Base-by-base conservation (phyloP, 2,888 invertebrate species). In the Phengaris alcon region DNA sequence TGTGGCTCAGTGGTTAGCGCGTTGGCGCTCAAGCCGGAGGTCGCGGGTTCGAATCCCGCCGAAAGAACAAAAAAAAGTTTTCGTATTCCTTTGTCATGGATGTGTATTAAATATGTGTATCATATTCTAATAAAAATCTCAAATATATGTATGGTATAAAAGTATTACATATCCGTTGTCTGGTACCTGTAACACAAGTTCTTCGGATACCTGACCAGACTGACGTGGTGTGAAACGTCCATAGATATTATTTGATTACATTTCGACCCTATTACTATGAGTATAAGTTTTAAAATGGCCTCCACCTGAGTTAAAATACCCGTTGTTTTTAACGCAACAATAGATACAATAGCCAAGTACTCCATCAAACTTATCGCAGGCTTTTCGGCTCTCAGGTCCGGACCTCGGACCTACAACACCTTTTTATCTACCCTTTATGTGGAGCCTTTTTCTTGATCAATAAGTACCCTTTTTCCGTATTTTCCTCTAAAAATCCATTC, bases 381-480 rank as follows among this genome's bases (percentile, higher is more conserved):
- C 59, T 59, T 59, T 59, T 22, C 59, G 59, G 22, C 64, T 13
- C 35, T 44, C 13, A 35, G 44, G 64, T 44, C 64, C 64, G 64
- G 64, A 6, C 22, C 35, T 64, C 22, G 64, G 35, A 64, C 35
- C 12, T 64, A 44, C 64, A 64, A 64, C 64, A 64, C 64, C 64
- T 64, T 64, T 64, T 64, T 64, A 64, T 64, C 64, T 64, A 12
- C 35, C 35, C 35, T 35, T 2, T 35, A 22, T 35, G 13, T 44
- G 9, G 35, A 64, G 35, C 64, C 64, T 64, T 64, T 35, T 64
- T 64, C 64, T 64, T 64, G 22, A 59, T 59, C 59, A 59, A 64
- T 64, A 13, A 7, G 6, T 35, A 35, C 35, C 22, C 12, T 44
- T 64, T 64, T 64, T 44, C 35, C 59, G 59, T 64, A 12, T 35